phyloP scores from a whole-genome alignment of 2,888 invertebrate species.

The Ashinkailepas kermadecensis region DNA sequence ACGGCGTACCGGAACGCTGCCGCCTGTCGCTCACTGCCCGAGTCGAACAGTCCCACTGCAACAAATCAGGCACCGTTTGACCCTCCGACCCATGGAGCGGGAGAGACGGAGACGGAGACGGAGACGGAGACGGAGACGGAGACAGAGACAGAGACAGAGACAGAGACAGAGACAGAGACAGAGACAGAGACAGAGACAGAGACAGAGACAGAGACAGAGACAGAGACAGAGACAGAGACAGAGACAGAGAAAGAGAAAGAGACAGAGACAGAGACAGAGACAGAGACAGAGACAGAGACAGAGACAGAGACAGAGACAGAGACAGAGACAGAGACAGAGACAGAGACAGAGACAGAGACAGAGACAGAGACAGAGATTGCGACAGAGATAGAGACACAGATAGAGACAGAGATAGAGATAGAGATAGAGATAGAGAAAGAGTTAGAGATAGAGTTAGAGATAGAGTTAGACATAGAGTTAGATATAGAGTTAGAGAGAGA shows the following conservation, averaged over 20 bases:
- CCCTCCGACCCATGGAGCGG: no score
- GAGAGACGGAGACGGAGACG: no score
- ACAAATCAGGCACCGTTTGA: background rate
- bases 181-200: background rate
- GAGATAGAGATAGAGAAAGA: background rate
- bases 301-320: no score
- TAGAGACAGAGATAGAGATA: background rate
- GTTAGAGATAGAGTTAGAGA: slow-evolving; percentile 6
- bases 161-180: background rate
- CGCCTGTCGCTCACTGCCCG: slow-evolving; percentile 77
- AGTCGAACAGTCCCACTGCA: slow-evolving; percentile 79
- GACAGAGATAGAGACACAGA: background rate
- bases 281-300: no score
- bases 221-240: background rate
- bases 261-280: no score
- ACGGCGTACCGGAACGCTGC: slow-evolving; percentile 88
- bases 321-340: no score
- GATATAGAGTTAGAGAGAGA: background rate
- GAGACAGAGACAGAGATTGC: no score
- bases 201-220: background rate
- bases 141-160: background rate
- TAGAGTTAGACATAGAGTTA: background rate
- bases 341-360: no score
- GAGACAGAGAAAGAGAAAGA: no score
- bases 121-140: background rate